Base-by-base conservation (phyloP, 2,888 invertebrate genomes). In the Nomada lathburiana region DNA sequence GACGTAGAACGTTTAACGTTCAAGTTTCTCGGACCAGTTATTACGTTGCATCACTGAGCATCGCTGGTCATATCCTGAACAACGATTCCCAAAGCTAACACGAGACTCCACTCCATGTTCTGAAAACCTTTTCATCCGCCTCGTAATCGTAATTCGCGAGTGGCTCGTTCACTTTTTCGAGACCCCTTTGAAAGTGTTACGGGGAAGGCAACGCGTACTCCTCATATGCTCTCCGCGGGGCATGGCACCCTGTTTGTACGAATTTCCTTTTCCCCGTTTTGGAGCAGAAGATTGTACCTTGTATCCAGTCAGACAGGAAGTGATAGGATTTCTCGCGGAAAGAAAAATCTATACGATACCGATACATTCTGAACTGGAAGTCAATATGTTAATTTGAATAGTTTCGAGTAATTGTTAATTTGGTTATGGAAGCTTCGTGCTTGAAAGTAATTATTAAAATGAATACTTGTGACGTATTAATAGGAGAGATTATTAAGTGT, bases 11-110 rank as follows among this genome's bases (percentile, higher is more conserved):
- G 86, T 81, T 88, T 78, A 84, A 79, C 65, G 64, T 72, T 70
- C 64, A 76, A 86, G 78, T 82, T 86, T 86, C 71, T 67, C 71
- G 57, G 69, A 55, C 67, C 74, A 82, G 80, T 88, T 86, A 82
- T 87, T 80, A 80, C 59, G 67, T 57, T 62, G 70, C 84, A 77
- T 62, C 83, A 75, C 50, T 59, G 67, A 70, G 53, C 57, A 65
- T 23, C 59, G 62, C 57, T 9, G 64, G 53, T 55, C 76, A 57
- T 78, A 52, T 69, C 36, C n/a, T 44, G 80, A 59, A 69, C 78
- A 83, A 75, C 76, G 83, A 80, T 86, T 78, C 87, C 78, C 86
- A 85, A 65, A 69, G 75, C 53, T 44, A 55, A 76, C 72, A 53
- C 53, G 60, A 76, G 74, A 44, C 42, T 16, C 64, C 52, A 29